These are phyloP conservation scores for Bucco capensis DNA, from an alignment of 2,113 vertebrate genomes.

Conservation along the genomic window DNA sequence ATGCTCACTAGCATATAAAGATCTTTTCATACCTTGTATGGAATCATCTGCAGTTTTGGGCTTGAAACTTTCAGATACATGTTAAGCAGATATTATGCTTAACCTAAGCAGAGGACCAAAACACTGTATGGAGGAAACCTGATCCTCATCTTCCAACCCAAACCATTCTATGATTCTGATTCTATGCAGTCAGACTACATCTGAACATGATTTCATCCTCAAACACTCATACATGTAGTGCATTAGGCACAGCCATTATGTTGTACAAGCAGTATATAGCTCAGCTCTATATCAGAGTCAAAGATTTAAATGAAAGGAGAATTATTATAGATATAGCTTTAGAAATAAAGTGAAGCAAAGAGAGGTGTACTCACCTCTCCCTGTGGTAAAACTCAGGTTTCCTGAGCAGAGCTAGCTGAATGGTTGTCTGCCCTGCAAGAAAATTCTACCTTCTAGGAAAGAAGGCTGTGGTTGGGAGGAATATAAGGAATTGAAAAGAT, in stretches of 20 bases:
- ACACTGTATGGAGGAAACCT: neutral
- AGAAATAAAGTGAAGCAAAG: neutral
- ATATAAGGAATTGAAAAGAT: neutral
- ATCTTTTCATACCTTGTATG: neutral
- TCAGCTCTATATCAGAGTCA: neutral
- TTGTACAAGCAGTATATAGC: neutral
- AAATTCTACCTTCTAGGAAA: neutral
- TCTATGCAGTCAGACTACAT: neutral
- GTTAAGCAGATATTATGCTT: neutral
- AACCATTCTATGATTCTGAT: too few species aligned
- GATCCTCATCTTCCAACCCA: neutral
- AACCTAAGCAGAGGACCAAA: neutral
- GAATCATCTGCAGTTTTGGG: neutral
- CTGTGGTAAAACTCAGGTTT: neutral
- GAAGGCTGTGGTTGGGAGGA: neutral
- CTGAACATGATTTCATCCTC: neutral
- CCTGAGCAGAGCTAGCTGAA: neutral
- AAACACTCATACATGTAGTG: neutral
- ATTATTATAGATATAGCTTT: neutral
- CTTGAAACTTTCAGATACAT: neutral
- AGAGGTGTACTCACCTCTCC: neutral
- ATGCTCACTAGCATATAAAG: neutral
- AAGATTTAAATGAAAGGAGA: neutral
- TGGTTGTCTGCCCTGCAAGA: neutral
- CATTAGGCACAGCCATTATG: neutral